These are phyloP conservation scores for Augochlora pura DNA, from an alignment of 1,140 invertebrate species.

Conservation along the genomic window DNA sequence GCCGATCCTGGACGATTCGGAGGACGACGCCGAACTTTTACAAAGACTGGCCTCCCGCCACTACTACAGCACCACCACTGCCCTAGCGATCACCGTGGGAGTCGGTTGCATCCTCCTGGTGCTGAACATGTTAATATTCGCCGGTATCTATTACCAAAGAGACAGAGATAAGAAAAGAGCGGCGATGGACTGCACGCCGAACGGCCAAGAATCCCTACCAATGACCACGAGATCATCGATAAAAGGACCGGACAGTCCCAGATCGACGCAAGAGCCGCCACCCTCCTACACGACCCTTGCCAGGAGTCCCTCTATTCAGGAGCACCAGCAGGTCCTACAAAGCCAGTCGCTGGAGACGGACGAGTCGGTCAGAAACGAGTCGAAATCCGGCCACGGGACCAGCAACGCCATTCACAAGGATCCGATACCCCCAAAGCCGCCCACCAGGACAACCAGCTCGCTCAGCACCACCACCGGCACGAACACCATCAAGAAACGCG, in stretches of 20 bases:
- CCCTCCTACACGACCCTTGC: slow-evolving; percentile 79
- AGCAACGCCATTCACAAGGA: slow-evolving; percentile 64
- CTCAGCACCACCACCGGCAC: slow-evolving; percentile 70
- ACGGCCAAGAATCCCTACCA: slow-evolving; percentile 72
- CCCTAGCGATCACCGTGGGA: slow-evolving; percentile 93
- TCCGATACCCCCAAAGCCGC: slow-evolving; percentile 76
- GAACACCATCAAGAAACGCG: slow-evolving; percentile 83
- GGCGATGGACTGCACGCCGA: slow-evolving; percentile 68
- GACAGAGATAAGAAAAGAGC: slow-evolving; percentile 81
- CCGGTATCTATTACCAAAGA: slow-evolving; percentile 92
- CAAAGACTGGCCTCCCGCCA: slow-evolving; percentile 81
- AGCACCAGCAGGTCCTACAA: slow-evolving; percentile 57
- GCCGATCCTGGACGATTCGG: slow-evolving; percentile 74
- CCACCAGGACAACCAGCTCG: slow-evolving; percentile 76
- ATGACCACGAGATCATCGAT: slow-evolving; percentile 75
- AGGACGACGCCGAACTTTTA: slow-evolving; percentile 79
- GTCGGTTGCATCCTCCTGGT: slow-evolving; percentile 92
- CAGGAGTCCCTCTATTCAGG: slow-evolving; percentile 74
- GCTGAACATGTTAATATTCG: slow-evolving; percentile 93
- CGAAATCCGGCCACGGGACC: slow-evolving; percentile 42
- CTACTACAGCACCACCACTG: slow-evolving; percentile 88
- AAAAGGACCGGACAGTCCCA: slow-evolving; percentile 63
- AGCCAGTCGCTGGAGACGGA: slow-evolving; percentile 50
- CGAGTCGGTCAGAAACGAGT: slow-evolving; percentile 57
- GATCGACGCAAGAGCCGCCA: slow-evolving; percentile 74